These are phyloP conservation scores for Epiblema foenella DNA, from an alignment of 2,888 invertebrate genomes.

Conservation along the genomic window DNA sequence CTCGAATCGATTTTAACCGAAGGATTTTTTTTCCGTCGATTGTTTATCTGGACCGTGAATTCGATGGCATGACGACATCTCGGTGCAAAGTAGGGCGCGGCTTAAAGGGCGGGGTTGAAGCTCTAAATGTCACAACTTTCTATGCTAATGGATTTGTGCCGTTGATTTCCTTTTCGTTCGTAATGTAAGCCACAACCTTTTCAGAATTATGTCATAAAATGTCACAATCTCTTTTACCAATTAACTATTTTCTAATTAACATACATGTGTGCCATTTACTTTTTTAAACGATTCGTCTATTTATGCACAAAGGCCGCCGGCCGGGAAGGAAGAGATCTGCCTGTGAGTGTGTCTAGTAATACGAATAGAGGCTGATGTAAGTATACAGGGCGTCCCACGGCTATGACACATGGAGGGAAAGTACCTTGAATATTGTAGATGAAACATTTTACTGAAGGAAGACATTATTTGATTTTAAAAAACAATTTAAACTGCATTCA, in stretches of 20 bases:
- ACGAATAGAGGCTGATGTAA: no score
- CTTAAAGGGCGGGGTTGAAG: neutral
- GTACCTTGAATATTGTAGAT: no score
- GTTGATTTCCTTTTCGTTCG: neutral
- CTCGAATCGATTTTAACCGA: neutral
- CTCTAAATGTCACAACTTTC: slow-evolving; percentile 4
- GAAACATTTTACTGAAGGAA: no score
- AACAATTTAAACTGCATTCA: no score
- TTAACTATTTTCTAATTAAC: neutral
- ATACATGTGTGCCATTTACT: neutral
- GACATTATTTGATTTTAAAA: no score
- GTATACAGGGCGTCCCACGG: no score
- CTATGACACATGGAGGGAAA: no score
- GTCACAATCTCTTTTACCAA: neutral
- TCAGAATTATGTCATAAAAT: neutral
- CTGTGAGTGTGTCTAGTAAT: no score
- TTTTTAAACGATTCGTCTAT: no score
- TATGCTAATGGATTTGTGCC: slow-evolving; percentile 7
- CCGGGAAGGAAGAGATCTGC: no score
- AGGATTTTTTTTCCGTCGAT: neutral
- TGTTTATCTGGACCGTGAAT: neutral
- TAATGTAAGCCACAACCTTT: slow-evolving; percentile 6
- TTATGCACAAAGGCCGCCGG: no score
- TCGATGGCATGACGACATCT: neutral
- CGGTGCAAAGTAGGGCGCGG: slow-evolving; percentile 8